phyloP scores from a whole-genome alignment of 2,888 invertebrate species.

The Drosophila prolongata region DNA sequence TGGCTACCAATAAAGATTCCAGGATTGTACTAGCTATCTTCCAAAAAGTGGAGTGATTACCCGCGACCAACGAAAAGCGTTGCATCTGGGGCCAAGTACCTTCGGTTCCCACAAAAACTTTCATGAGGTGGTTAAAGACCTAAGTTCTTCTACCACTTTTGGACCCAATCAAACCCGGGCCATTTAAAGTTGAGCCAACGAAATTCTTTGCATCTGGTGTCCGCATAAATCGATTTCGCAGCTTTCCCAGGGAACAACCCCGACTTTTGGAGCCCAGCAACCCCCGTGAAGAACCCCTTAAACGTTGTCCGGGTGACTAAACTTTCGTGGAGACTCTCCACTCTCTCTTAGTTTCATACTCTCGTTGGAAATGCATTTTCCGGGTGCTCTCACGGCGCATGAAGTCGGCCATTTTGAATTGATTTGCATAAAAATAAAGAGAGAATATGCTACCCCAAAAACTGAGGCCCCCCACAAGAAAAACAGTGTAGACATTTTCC shows the following conservation, averaged over 20 bases:
- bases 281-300: conserved; percentile 35
- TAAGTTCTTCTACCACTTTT: neutral
- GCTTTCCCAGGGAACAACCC: conserved; percentile 40
- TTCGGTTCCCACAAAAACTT: conserved; percentile 19
- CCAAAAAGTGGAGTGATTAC: neutral
- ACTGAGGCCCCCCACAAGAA: neutral
- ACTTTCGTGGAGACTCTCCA: conserved; percentile 58
- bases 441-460: conserved; percentile 35
- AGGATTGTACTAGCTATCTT: too few relatives aligned
- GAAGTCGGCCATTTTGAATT: conserved; percentile 75
- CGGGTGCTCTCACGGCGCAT: conserved; percentile 47
- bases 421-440: conserved; percentile 49
- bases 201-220: conserved; percentile 80
- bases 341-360: conserved; percentile 9
- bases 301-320: conserved; percentile 12
- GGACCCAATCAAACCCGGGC: conserved; percentile 61
- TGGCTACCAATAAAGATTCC: too few relatives aligned
- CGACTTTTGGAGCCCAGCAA: conserved; percentile 38
- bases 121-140: conserved; percentile 55
- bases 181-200: conserved; percentile 63
- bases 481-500: conserved; percentile 67
- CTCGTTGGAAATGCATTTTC: conserved; percentile 28
- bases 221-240: conserved; percentile 68
- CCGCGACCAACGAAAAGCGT: conserved; percentile 22
- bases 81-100: conserved; percentile 19